Evolutionary conservation across 2,888 invertebrate genomes (phyloP).

Genomic region (Coelinius sp.): DNA sequence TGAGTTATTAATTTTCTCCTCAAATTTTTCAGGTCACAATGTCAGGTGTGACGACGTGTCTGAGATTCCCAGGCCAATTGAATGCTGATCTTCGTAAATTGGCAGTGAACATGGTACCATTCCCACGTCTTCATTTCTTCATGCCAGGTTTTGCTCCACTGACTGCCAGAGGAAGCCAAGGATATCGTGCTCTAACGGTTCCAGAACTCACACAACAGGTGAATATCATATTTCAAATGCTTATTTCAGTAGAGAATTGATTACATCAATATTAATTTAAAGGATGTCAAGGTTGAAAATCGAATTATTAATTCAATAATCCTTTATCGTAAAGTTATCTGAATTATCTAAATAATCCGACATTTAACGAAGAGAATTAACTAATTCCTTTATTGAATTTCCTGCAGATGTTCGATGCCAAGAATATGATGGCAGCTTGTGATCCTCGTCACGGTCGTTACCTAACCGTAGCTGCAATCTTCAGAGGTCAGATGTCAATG

Average conservation of each 20-base stretch:
- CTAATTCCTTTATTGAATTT: neutral
- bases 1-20: neutral
- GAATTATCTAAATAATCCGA: no score
- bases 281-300: no score
- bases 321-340: no score
- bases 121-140: slow-evolving; percentile 91
- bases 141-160: slow-evolving; percentile 88
- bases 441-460: slow-evolving; percentile 81
- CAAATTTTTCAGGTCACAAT: slow-evolving; percentile 75
- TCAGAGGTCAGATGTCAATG: slow-evolving; percentile 82
- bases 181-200: slow-evolving; percentile 80
- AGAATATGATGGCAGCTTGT: slow-evolving; percentile 86
- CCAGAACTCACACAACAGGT: slow-evolving; percentile 82
- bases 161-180: slow-evolving; percentile 79
- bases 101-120: slow-evolving; percentile 97
- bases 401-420: slow-evolving; percentile 80
- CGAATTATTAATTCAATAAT: no score
- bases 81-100: slow-evolving; percentile 94
- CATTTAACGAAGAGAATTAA: no score
- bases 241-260: no score
- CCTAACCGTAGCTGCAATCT: slow-evolving; percentile 80
- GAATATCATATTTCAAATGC: slow-evolving; percentile 9
- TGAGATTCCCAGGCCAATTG: slow-evolving; percentile 92
- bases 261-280: no score
- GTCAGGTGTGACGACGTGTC: slow-evolving; percentile 92